A percentile compares a stretch with the other conserved stretches of the same genome.
Evolutionary conservation across 2,888 invertebrate genomes (phyloP).

Genomic region (Anaspis maculata): DNA sequence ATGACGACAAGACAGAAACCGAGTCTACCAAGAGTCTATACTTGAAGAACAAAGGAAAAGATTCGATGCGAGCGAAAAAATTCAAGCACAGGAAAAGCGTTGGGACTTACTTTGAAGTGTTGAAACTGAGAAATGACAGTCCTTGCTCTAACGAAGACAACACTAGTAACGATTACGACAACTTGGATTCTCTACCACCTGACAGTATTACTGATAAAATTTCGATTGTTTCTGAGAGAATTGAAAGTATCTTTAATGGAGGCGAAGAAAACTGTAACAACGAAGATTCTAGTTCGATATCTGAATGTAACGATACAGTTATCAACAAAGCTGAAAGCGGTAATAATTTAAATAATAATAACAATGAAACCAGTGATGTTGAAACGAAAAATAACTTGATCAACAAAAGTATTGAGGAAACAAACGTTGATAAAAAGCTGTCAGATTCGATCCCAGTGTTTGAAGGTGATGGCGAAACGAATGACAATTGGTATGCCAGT

Average conservation of each 20-base stretch:
- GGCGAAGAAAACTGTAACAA: slow-evolving; percentile 45
- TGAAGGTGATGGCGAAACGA: slow-evolving; percentile 46
- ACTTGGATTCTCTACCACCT: slow-evolving; percentile 35
- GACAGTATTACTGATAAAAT: slow-evolving; percentile 51
- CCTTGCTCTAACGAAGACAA: slow-evolving; percentile 48
- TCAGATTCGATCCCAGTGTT: slow-evolving; percentile 44
- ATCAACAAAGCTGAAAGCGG: slow-evolving; percentile 15
- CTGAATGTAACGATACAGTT: slow-evolving; percentile 45
- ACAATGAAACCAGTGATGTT: too few relatives aligned
- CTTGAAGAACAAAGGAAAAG: slow-evolving; percentile 33
- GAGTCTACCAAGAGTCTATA: slow-evolving; percentile 21
- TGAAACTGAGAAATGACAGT: slow-evolving; percentile 40
- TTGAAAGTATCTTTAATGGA: slow-evolving; percentile 47
- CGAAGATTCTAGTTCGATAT: slow-evolving; percentile 46
- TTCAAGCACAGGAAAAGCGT: slow-evolving; percentile 35
- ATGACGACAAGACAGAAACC: slow-evolving; percentile 22
- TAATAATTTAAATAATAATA: too few relatives aligned
- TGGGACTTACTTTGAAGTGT: slow-evolving; percentile 39
- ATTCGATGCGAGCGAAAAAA: slow-evolving; percentile 29
- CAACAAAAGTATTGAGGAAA: too few relatives aligned
- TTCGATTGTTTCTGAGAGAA: slow-evolving; percentile 48
- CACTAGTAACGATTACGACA: slow-evolving; percentile 44
- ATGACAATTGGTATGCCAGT: slow-evolving; percentile 69
- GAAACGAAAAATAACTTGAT: slow-evolving; percentile 7
- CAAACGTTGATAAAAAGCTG: slow-evolving; percentile 24